A percentile compares a stretch with the other conserved stretches of the same genome.
phyloP scores from a whole-genome alignment of 1,140 invertebrate species.

The Procambarus clarkii region DNA sequence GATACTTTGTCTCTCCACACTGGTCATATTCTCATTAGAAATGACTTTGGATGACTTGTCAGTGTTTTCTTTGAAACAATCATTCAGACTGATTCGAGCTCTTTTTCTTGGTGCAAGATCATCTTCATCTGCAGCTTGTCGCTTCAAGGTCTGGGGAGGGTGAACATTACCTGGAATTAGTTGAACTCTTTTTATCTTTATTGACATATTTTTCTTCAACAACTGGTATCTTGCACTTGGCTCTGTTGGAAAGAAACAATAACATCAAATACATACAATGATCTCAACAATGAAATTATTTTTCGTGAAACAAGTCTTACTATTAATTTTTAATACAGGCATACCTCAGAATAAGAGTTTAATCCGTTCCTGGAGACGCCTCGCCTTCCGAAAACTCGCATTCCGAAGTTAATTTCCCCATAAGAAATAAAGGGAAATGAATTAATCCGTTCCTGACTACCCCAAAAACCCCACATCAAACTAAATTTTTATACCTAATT shows the following conservation, averaged over 20 bases:
- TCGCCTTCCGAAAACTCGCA: too few relatives aligned
- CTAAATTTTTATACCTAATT: too few relatives aligned
- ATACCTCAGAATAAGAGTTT: too few relatives aligned
- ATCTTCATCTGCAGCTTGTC: conserved; percentile 16
- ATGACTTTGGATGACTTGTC: not conserved
- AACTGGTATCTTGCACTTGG: not conserved
- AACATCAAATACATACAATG: not conserved
- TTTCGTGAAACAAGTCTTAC: too few relatives aligned
- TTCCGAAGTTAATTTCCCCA: too few relatives aligned
- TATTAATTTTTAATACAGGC: too few relatives aligned
- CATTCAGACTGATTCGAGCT: not conserved
- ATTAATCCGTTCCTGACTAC: too few relatives aligned
- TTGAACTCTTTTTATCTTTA: conserved; percentile 3
- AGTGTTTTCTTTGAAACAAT: not conserved
- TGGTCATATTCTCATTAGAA: conserved; percentile 30
- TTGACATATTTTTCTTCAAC: not conserved
- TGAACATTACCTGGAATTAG: not conserved
- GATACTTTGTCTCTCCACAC: conserved; percentile 15
- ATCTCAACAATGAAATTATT: too few relatives aligned
- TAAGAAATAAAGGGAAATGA: too few relatives aligned
- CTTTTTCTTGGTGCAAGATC: not conserved
- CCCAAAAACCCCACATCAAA: too few relatives aligned
- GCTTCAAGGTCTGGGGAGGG: not conserved
- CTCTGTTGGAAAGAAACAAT: not conserved
- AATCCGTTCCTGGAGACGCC: too few relatives aligned